A percentile compares a stretch with the other conserved stretches of the same genome.
Conservation (phyloP, 2,888 invertebrate species). For the Eremobia ochroleuca region DNA sequence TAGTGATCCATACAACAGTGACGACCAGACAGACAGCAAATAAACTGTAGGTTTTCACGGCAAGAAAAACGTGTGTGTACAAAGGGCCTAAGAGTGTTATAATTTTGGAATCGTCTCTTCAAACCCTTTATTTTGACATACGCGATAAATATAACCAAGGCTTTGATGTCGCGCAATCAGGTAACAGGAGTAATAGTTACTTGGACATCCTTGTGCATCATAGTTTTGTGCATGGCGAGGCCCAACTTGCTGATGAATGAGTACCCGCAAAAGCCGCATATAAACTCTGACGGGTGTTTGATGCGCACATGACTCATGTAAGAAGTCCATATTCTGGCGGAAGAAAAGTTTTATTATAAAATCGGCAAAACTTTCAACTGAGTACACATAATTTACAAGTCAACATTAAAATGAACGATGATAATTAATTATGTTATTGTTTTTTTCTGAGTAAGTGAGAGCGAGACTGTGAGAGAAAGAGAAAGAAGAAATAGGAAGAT, state of each 20-base stretch:
- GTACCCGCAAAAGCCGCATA: slow-evolving; percentile 87
- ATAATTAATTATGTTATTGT: no score
- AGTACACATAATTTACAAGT: background rate
- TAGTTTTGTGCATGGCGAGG: slow-evolving; percentile 85
- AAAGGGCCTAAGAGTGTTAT: no score
- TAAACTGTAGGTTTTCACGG: no score
- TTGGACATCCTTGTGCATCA: slow-evolving; percentile 85
- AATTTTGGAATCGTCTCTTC: no score
- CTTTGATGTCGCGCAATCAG: background rate
- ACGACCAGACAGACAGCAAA: no score
- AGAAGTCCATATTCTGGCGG: slow-evolving; percentile 85
- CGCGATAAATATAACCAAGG: background rate
- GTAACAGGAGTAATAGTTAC: slow-evolving; percentile 26
- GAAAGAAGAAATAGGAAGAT: background rate
- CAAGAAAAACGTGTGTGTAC: no score
- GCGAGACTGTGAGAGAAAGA: background rate
- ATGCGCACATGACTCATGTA: slow-evolving; percentile 88
- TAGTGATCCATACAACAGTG: no score
- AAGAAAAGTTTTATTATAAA: background rate
- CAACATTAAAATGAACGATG: no score
- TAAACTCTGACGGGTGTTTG: slow-evolving; percentile 87
- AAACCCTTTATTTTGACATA: background rate
- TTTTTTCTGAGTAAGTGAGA: background rate
- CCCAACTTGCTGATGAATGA: slow-evolving; percentile 87
- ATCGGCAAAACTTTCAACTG: background rate